A percentile compares a stretch with the other conserved stretches of the same genome.
These are phyloP conservation scores for Tribolium freemani DNA, from an alignment of 2,888 invertebrate genomes.

Conservation along the genomic window DNA sequence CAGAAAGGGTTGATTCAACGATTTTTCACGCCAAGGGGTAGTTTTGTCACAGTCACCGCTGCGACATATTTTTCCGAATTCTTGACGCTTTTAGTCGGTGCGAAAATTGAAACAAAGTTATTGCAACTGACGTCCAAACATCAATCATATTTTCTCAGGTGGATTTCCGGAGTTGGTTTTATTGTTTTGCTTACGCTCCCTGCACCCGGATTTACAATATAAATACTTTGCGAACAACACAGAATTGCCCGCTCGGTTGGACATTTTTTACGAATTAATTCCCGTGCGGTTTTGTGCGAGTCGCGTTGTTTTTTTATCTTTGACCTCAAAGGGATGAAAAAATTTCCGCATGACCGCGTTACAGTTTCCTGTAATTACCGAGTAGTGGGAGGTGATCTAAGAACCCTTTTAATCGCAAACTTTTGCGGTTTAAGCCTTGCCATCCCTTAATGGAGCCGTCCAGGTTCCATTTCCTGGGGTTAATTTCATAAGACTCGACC, in stretches of 20 bases:
- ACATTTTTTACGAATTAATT: conserved; percentile 6
- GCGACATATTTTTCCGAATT: too few relatives aligned
- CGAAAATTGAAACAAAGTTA: background rate
- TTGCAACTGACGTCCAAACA: conserved; percentile 1
- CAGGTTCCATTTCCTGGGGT: conserved; percentile 30
- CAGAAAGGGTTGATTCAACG: background rate
- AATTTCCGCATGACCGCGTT: background rate
- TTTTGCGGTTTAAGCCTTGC: conserved; percentile 9
- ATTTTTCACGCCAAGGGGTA: background rate
- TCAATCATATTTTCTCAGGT: conserved; percentile 1
- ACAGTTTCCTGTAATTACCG: background rate
- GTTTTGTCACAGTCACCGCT: background rate
- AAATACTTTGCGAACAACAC: background rate
- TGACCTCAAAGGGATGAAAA: background rate
- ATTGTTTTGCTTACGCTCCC: background rate
- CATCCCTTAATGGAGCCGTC: conserved; percentile 30
- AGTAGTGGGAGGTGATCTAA: too few relatives aligned
- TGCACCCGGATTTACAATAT: background rate
- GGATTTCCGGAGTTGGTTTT: background rate
- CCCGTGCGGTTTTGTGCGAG: background rate
- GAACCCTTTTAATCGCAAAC: background rate
- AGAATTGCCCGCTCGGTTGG: conserved; percentile 8
- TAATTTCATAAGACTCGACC: conserved; percentile 40
- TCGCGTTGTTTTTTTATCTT: background rate
- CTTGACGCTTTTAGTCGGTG: too few relatives aligned